phyloP scores from a whole-genome alignment of 2,113 vertebrate genomes.

The Pygoscelis adeliae region DNA sequence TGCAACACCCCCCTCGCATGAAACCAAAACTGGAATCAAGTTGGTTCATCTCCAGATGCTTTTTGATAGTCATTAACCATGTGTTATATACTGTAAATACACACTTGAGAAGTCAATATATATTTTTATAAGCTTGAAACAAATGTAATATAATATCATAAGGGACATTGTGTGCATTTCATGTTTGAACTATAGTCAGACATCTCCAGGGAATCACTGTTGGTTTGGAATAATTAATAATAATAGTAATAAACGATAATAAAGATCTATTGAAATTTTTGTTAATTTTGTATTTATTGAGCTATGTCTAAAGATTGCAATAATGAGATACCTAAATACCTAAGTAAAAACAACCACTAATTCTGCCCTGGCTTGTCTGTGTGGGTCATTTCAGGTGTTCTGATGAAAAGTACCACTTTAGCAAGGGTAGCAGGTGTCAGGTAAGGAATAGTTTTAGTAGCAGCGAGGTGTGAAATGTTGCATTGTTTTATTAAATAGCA shows the following conservation, averaged over 20 bases:
- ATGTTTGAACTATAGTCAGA: conserved; percentile 73
- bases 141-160: conserved; percentile 77
- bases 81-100: conserved; percentile 90
- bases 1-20: accelerated
- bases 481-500: background rate
- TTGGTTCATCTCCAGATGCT: conserved; percentile 15
- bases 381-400: background rate
- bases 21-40: background rate
- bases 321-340: conserved; percentile 15
- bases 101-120: conserved; percentile 87
- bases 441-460: background rate
- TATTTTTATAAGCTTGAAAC: conserved; percentile 88
- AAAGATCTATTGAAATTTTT: conserved; percentile 38
- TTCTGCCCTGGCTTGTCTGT: background rate
- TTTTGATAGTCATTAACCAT: conserved; percentile 63
- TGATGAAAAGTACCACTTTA: background rate
- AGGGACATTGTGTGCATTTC: conserved; percentile 79
- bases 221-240: conserved; percentile 15
- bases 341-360: background rate
- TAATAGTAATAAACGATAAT: background rate
- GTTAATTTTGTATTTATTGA: conserved; percentile 56
- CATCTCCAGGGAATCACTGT: conserved; percentile 25
- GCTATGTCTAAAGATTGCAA: conserved; percentile 5
- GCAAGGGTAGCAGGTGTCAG: background rate
- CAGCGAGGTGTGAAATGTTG: background rate